A percentile compares a stretch with the other conserved stretches of the same genome.
Evolutionary conservation across 2,113 vertebrate species (phyloP).

Genomic region (Peromyscus maniculatus): DNA sequence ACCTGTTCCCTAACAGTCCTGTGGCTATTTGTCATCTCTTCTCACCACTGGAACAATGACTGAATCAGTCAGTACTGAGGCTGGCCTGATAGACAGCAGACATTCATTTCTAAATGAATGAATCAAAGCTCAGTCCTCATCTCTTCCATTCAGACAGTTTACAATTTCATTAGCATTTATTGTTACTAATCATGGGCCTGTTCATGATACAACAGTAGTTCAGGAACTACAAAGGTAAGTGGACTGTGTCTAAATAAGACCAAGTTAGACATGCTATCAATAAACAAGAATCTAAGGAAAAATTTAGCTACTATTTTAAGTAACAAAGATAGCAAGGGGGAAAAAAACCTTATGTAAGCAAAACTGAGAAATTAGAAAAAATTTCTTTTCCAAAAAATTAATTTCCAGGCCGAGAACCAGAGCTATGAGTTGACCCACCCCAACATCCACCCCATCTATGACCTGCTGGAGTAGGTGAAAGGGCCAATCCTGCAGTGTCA

Average conservation of each 20-base stretch:
- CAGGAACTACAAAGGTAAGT: not conserved
- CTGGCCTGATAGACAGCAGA: not conserved
- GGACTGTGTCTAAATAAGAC: not conserved
- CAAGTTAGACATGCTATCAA: not conserved
- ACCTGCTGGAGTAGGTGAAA: not conserved
- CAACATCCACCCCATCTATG: not conserved
- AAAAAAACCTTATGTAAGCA: not conserved
- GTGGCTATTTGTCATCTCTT: not conserved
- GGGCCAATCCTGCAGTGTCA: too few species aligned
- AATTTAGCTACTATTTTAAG: conserved; percentile 9
- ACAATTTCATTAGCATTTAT: not conserved
- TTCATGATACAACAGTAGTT: not conserved
- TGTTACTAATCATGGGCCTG: not conserved
- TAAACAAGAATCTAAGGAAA: conserved; percentile 28
- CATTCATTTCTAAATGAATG: not conserved
- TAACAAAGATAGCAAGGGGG: not conserved
- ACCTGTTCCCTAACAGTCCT: not conserved
- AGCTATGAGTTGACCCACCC: not conserved
- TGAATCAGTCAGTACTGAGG: not conserved
- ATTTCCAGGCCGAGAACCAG: not conserved
- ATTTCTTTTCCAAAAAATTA: not conserved
- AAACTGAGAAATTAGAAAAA: not conserved
- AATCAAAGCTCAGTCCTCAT: not conserved
- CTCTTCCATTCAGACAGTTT: not conserved
- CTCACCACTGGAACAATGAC: not conserved